Evolutionary conservation across 1,140 invertebrate genomes (phyloP).

Genomic region (Calephelis virginiensis): DNA sequence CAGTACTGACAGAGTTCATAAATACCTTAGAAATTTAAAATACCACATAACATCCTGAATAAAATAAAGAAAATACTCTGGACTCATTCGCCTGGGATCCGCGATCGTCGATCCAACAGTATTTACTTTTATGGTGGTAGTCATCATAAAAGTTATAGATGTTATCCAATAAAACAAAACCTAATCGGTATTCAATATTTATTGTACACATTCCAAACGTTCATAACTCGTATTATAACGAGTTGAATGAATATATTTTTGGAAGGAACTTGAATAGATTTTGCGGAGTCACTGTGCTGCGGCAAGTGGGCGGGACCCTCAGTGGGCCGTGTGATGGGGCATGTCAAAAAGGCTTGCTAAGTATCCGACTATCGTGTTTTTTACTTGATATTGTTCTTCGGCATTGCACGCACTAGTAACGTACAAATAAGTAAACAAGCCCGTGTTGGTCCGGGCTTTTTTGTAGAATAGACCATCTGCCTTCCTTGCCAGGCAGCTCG

Average conservation of each 20-base stretch:
- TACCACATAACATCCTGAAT: not conserved
- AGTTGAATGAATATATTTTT: constrained; percentile 54
- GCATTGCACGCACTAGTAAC: too few species aligned
- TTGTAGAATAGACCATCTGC: too few species aligned
- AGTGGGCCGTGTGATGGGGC: constrained; percentile 31
- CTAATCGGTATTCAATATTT: constrained; percentile 40
- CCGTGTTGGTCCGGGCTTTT: too few species aligned
- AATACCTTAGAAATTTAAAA: too few species aligned
- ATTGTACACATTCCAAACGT: constrained; percentile 40
- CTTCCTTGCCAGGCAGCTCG: too few species aligned
- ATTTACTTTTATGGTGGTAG: constrained; percentile 7
- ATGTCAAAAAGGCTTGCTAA: constrained; percentile 16
- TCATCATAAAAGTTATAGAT: constrained; percentile 19
- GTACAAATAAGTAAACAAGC: too few species aligned
- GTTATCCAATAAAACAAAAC: constrained; percentile 24
- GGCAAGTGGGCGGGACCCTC: constrained; percentile 41
- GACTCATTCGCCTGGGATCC: not conserved
- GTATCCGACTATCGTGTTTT: constrained; percentile 2
- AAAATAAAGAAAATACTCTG: not conserved
- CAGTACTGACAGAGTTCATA: too few species aligned
- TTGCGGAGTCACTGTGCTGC: constrained; percentile 42
- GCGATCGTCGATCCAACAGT: not conserved
- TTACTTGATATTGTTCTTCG: not conserved
- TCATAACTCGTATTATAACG: constrained; percentile 39
- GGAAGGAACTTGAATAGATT: constrained; percentile 25